Percentiles rank a stretch among this genome's conserved stretches.
phyloP scores from a whole-genome alignment of 1,140 invertebrate species.

The Phocides pigmalion region DNA sequence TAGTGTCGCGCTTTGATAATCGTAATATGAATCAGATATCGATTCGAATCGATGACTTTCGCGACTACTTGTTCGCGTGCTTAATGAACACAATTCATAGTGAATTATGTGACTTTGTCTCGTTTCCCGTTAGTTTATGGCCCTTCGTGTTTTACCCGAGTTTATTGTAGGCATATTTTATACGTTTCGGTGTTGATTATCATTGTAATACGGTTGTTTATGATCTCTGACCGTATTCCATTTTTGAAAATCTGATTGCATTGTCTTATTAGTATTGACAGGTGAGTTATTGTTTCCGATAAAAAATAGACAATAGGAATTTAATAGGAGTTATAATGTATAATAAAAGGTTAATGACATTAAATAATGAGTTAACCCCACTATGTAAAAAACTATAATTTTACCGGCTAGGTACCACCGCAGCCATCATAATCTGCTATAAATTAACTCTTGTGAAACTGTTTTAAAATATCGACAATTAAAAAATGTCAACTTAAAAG shows the following conservation, averaged over 20 bases:
- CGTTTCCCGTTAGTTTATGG: slow-evolving; percentile 68
- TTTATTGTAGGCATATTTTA: slow-evolving; percentile 46
- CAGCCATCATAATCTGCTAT: too few relatives aligned
- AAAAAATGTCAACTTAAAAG: too few relatives aligned
- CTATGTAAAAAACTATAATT: too few relatives aligned
- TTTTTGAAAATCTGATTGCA: slow-evolving; percentile 1
- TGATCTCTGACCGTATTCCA: slow-evolving; percentile 11
- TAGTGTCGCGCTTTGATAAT: slow-evolving; percentile 39
- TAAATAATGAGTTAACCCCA: too few relatives aligned
- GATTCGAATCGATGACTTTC: slow-evolving; percentile 51
- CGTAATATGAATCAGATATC: slow-evolving; percentile 45
- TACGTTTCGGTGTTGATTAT: slow-evolving; percentile 45
- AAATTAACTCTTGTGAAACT: too few relatives aligned
- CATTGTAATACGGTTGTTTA: slow-evolving; percentile 23
- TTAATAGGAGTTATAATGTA: too few relatives aligned
- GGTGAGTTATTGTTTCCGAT: neutral
- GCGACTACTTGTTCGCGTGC: slow-evolving; percentile 62
- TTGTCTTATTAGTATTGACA: neutral
- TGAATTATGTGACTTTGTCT: slow-evolving; percentile 70
- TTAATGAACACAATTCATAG: slow-evolving; percentile 68
- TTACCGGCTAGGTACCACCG: too few relatives aligned
- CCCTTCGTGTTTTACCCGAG: slow-evolving; percentile 53
- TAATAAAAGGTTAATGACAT: too few relatives aligned
- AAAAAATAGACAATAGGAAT: too few relatives aligned
- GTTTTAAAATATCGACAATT: too few relatives aligned